These are phyloP conservation scores for Xanthia icteritia DNA, from an alignment of 2,888 invertebrate species.

Conservation along the genomic window DNA sequence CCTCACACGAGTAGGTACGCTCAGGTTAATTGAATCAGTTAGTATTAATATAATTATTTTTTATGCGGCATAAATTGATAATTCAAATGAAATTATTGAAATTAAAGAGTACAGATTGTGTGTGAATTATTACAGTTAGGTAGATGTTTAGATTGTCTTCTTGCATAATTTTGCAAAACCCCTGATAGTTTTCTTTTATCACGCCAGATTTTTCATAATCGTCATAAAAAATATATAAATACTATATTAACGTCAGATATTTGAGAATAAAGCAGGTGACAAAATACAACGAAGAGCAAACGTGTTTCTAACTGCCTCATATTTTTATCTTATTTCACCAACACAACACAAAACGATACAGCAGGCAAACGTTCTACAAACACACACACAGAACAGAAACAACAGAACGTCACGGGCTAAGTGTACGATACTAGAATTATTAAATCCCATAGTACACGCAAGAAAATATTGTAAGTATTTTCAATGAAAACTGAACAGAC, in stretches of 20 bases:
- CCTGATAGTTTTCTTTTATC: no score
- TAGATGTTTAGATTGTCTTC: no score
- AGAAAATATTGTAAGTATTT: background rate
- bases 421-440: no score
- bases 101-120: slow-evolving; percentile 12
- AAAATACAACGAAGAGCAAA: background rate
- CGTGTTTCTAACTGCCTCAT: slow-evolving; percentile 18
- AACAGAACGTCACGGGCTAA: background rate
- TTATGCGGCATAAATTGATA: slow-evolving; percentile 2
- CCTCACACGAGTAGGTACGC: slow-evolving; percentile 11
- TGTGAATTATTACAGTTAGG: no score
- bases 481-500: background rate
- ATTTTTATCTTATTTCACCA: slow-evolving; percentile 4
- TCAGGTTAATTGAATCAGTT: slow-evolving; percentile 34
- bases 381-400: background rate
- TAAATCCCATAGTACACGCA: background rate
- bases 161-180: no score
- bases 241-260: background rate
- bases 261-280: background rate
- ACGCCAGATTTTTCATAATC: background rate
- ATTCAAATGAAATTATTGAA: slow-evolving; percentile 14
- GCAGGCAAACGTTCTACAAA: background rate
- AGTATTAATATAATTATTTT: slow-evolving; percentile 33
- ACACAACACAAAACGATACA: background rate
- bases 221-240: no score